Percentiles rank a stretch among this genome's conserved stretches.
These are phyloP conservation scores for Colaptes auratus DNA, from an alignment of 2,113 vertebrate species.

Conservation along the genomic window DNA sequence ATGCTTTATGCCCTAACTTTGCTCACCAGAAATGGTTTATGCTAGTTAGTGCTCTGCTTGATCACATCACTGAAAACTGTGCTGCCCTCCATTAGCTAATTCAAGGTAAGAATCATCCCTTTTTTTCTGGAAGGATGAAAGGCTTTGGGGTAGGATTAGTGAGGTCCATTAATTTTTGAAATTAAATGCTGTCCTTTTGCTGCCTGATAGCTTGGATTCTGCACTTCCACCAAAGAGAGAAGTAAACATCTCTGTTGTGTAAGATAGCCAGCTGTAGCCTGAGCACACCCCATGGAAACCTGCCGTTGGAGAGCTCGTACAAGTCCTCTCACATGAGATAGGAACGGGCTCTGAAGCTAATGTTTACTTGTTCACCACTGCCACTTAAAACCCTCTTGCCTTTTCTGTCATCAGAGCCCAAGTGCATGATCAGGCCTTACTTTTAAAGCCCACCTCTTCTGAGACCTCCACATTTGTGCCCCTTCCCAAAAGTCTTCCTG, in stretches of 20 bases:
- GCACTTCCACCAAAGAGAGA: neutral
- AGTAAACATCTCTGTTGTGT: neutral
- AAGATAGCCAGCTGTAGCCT: neutral
- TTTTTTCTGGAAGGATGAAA: conserved; percentile 18
- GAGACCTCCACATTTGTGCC: neutral
- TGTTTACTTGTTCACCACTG: neutral
- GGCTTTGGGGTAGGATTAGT: conserved; percentile 19
- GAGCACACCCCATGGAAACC: neutral
- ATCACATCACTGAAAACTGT: neutral
- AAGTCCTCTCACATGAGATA: neutral
- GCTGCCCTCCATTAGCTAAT: conserved; percentile 27
- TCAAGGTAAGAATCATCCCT: neutral
- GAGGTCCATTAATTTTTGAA: conserved; percentile 7
- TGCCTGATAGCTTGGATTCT: neutral
- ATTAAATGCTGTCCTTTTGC: neutral
- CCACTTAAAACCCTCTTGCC: neutral
- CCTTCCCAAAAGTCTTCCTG: neutral
- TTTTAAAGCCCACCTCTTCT: neutral
- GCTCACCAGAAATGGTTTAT: neutral
- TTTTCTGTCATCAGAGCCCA: neutral
- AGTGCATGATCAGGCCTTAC: accelerated
- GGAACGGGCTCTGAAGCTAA: neutral
- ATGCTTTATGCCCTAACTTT: neutral
- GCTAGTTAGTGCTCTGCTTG: neutral
- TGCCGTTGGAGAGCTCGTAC: neutral